Percentiles rank a stretch among this genome's conserved stretches.
Evolutionary conservation across 2,888 invertebrate genomes (phyloP).

Genomic region (Maniola hyperantus): DNA sequence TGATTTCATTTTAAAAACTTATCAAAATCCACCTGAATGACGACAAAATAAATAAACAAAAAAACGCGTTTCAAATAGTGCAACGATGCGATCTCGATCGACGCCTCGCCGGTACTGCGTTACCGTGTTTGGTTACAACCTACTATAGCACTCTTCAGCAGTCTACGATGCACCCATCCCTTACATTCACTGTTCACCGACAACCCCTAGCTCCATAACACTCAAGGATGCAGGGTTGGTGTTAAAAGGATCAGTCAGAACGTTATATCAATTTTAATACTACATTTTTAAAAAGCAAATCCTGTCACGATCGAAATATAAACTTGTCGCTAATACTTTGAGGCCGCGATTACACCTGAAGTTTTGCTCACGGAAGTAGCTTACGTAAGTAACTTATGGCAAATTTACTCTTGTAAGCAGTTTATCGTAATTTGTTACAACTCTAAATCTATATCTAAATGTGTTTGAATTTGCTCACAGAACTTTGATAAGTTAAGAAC

Average conservation of each 20-base stretch:
- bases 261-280: not conserved
- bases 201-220: too few species aligned
- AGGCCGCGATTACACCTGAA: not conserved
- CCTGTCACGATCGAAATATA: not conserved
- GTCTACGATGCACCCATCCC: not conserved
- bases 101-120: not conserved
- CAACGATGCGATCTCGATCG: conserved; percentile 41
- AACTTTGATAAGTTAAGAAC: too few species aligned
- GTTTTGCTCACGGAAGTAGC: too few species aligned
- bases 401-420: too few species aligned
- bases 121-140: conserved; percentile 6
- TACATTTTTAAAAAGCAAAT: not conserved
- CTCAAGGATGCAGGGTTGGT: too few species aligned
- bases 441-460: too few species aligned
- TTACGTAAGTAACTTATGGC: too few species aligned
- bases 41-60: conserved; percentile 50
- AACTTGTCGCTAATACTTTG: not conserved
- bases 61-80: conserved; percentile 44
- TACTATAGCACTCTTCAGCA: conserved; percentile 17
- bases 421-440: too few species aligned
- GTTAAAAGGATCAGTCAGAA: not conserved
- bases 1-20: conserved; percentile 70
- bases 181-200: not conserved
- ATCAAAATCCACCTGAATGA: conserved; percentile 54
- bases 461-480: too few species aligned